Base-by-base conservation (phyloP, 2,113 vertebrate species). In the Rhea pennata region DNA sequence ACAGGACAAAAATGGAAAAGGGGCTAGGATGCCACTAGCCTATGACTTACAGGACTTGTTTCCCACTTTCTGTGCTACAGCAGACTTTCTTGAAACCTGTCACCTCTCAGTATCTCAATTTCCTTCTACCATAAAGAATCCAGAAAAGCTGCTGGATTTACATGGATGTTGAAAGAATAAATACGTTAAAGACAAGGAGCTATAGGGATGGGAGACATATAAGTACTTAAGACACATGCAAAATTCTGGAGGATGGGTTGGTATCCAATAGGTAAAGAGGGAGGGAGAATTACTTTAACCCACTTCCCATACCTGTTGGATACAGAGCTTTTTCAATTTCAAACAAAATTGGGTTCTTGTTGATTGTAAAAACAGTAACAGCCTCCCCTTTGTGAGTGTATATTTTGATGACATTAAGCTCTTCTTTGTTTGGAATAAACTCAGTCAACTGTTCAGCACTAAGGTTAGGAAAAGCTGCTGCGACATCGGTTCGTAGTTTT, bases 371-470 rank as follows among this genome's bases (percentile, higher is more conserved):
- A 65, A 99, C 95, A 40, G 98, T 99, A 85, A 99, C 73, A 0
- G 98, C 95, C 74, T 99, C 99, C 91, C 99, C 99, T 96, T 98
- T 99, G 95, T 99, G 99, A 56, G 97, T 96, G 54, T 99, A 98
- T 53, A 99, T 93, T 97, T 99, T 99, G 86, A 99, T 96, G 66
- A 99, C 90, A 88, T 98, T 99, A 88, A 99, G 94, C 70, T 99
- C 99, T 27, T 99, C 99, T 97, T 99, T 99, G 97, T 98, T 98
- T 58, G 99, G 99, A 61, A 99, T 72, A 50, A 99, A 96, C 80
- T 99, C 98, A 11, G 98, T 97, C 80, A 99, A 51, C 59, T 99
- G 98, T 48, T 99, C 98, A 1, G 98, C 62, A 36, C 98, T 98
- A 36, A 99, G 97, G 14, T 78, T 88, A 24, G 99, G 98, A 91